Conservation (phyloP, 2,113 vertebrate genomes). For the Mola mola region DNA sequence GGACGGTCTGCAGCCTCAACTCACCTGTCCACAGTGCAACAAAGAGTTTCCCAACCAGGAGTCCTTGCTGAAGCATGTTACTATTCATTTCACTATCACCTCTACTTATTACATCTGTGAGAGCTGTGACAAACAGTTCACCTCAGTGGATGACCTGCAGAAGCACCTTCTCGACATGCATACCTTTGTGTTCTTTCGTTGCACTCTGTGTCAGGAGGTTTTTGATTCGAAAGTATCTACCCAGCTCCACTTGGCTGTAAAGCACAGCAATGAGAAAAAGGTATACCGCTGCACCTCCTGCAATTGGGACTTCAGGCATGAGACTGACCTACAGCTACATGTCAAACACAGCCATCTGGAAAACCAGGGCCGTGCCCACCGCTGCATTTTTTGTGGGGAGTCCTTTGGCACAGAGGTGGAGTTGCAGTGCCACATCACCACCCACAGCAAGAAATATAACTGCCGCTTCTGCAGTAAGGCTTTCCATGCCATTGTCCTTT, state of each 20-base stretch:
- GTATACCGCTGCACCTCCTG: conserved; percentile 96
- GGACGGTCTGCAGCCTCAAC: conserved; percentile 90
- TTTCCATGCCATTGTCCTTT: conserved; percentile 94
- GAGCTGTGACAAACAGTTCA: conserved; percentile 99
- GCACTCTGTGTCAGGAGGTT: conserved; percentile 97
- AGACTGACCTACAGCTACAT: conserved; percentile 94
- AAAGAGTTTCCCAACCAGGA: conserved; percentile 98
- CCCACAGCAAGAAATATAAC: conserved; percentile 98
- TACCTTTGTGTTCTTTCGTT: conserved; percentile 98
- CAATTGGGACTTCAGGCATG: conserved; percentile 98
- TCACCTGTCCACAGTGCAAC: conserved; percentile 98
- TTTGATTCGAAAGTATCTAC: conserved; percentile 99
- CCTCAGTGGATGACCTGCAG: conserved; percentile 97
- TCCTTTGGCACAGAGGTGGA: conserved; percentile 98
- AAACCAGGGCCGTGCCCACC: conserved; percentile 91
- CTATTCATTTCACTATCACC: conserved; percentile 97
- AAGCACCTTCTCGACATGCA: conserved; percentile 99
- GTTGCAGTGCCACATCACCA: conserved; percentile 98
- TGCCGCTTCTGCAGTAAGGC: conserved; percentile 99
- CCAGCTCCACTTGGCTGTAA: conserved; percentile 96
- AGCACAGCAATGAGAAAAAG: conserved; percentile 98
- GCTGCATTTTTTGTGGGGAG: conserved; percentile 98
- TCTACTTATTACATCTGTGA: conserved; percentile 98
- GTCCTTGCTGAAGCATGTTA: conserved; percentile 95
- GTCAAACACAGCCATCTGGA: conserved; percentile 98